phyloP scores from a whole-genome alignment of 2,888 invertebrate species.

The Dorcus hopei region DNA sequence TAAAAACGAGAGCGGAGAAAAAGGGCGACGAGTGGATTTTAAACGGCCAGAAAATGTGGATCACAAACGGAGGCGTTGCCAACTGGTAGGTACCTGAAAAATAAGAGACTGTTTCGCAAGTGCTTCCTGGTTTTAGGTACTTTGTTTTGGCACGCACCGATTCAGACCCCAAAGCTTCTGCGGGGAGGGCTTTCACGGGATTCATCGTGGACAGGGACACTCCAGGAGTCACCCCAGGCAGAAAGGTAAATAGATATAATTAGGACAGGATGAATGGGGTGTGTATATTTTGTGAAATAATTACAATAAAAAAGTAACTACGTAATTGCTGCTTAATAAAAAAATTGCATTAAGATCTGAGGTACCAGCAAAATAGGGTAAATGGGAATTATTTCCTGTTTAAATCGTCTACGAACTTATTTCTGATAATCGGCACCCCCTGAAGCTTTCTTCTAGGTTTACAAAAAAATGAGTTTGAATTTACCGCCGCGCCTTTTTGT shows the following conservation, averaged over 20 bases:
- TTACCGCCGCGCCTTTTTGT: too few relatives aligned
- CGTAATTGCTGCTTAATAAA: too few relatives aligned
- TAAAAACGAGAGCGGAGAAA: conserved; percentile 88
- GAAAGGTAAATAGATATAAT: conserved; percentile 63
- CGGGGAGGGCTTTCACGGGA: conserved; percentile 92
- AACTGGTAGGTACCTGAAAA: conserved; percentile 76
- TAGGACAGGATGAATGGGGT: too few relatives aligned
- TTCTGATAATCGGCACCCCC: too few relatives aligned
- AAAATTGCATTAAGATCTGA: too few relatives aligned
- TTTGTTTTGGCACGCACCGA: conserved; percentile 92
- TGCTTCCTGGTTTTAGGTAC: conserved; percentile 54
- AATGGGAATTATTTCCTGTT: too few relatives aligned
- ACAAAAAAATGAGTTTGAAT: too few relatives aligned
- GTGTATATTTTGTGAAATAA: too few relatives aligned
- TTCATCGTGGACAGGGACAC: conserved; percentile 93
- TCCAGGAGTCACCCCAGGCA: conserved; percentile 82
- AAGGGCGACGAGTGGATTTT: conserved; percentile 93
- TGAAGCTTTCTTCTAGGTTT: too few relatives aligned
- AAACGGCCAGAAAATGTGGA: conserved; percentile 98
- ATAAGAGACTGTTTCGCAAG: neutral
- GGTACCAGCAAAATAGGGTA: too few relatives aligned
- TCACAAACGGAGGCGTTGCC: conserved; percentile 95
- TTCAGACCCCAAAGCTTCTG: conserved; percentile 86
- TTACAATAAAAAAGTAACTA: too few relatives aligned
- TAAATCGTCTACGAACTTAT: too few relatives aligned